Evolutionary conservation across 2,797 vertebrate species (phyloP).

Genomic region (Pantherophis alleghaniensis): DNA sequence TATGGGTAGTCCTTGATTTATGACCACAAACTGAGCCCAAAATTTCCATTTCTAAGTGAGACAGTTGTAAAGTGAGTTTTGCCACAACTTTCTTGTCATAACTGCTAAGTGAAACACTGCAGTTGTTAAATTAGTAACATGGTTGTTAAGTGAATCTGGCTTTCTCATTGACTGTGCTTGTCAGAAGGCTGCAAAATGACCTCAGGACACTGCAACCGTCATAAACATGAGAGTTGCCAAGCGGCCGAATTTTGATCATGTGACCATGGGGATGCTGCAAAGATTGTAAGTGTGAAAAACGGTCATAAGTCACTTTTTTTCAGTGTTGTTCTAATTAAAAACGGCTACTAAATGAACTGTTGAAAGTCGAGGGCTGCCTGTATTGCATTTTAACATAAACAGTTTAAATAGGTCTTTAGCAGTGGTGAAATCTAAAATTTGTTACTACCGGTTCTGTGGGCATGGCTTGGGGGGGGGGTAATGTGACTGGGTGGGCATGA

Average conservation of each 20-base stretch:
- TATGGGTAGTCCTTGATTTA: neutral
- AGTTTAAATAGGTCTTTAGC: neutral
- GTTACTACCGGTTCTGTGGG: too few relatives aligned
- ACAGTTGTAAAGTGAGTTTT: neutral
- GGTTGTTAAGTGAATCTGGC: neutral
- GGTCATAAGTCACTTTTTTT: neutral
- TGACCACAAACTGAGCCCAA: neutral
- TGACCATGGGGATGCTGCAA: neutral
- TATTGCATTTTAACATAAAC: neutral
- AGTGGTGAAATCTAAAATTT: too few relatives aligned
- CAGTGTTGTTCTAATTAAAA: neutral
- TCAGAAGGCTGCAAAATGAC: neutral
- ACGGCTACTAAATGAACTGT: neutral
- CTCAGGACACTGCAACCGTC: neutral
- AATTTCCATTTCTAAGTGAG: neutral
- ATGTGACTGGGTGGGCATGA: too few relatives aligned
- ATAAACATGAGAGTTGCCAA: neutral
- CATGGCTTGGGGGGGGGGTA: too few relatives aligned
- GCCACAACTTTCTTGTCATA: neutral
- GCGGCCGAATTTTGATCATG: neutral
- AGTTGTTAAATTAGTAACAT: neutral
- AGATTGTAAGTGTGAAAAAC: neutral
- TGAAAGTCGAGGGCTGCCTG: neutral
- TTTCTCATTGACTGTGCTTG: neutral
- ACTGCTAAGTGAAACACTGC: neutral